Conservation (phyloP, 2,888 invertebrate species). For the Antitype chi region DNA sequence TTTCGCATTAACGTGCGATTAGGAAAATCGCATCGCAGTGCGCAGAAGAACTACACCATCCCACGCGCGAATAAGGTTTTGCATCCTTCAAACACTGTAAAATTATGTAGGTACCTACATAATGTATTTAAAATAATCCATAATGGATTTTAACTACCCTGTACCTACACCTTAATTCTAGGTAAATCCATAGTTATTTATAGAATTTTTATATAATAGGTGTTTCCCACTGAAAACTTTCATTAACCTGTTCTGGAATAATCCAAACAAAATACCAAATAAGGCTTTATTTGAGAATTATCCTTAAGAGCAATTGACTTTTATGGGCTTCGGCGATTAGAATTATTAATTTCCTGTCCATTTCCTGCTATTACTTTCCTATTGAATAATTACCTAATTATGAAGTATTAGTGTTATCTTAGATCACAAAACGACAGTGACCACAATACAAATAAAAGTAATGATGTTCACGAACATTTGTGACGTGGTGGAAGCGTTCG, state of each 20-base stretch:
- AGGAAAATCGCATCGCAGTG: too few species aligned
- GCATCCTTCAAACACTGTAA: background rate
- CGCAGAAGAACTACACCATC: background rate
- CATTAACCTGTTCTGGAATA: background rate
- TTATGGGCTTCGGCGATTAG: slow-evolving; percentile 2
- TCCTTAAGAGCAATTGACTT: slow-evolving; percentile 11
- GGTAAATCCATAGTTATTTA: background rate
- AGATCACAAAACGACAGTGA: slow-evolving; percentile 57
- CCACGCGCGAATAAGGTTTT: background rate
- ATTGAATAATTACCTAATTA: background rate
- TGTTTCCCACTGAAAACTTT: background rate
- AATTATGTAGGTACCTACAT: background rate
- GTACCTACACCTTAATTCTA: background rate
- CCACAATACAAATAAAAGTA: slow-evolving; percentile 65
- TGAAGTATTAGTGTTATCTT: slow-evolving; percentile 30
- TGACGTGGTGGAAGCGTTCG: slow-evolving; percentile 74
- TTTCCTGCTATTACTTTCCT: background rate
- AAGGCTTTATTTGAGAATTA: background rate
- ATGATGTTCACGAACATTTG: slow-evolving; percentile 62
- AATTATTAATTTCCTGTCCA: slow-evolving; percentile 6
- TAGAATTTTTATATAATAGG: background rate
- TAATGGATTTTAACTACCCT: background rate
- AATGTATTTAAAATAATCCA: background rate
- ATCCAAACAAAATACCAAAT: background rate
- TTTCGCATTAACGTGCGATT: too few species aligned